A percentile compares a stretch with the other conserved stretches of the same genome.
Conservation (phyloP, 2,113 vertebrate genomes). For the Neopipo cinnamomea region DNA sequence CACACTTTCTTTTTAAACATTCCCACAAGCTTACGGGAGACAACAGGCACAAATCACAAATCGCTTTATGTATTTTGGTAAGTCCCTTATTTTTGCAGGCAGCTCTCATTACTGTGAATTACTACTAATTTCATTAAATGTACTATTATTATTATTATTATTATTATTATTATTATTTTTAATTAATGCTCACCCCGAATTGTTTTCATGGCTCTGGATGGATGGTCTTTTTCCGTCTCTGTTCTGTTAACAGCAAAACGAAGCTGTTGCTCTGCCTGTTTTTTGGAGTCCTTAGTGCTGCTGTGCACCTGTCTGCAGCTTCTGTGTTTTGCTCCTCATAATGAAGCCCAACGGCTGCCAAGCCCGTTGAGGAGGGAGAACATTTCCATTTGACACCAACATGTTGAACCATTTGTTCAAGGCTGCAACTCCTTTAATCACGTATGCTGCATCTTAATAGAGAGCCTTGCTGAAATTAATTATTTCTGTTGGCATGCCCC, state of each 20-base stretch:
- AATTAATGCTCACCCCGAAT: background rate
- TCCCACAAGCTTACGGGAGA: background rate
- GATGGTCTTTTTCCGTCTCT: conserved; percentile 12
- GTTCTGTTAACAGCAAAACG: background rate
- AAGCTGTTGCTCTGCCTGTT: conserved; percentile 13
- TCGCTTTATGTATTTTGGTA: background rate
- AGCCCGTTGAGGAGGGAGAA: background rate
- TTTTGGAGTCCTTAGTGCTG: background rate
- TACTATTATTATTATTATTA: background rate
- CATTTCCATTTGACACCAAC: background rate
- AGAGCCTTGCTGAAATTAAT: conserved; percentile 30
- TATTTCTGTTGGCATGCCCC: conserved; percentile 27
- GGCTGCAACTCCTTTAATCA: conserved; percentile 13
- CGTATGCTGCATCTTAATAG: conserved; percentile 3
- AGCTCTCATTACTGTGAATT: background rate
- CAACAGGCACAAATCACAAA: background rate
- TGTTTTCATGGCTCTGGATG: background rate
- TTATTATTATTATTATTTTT: background rate
- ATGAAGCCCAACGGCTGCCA: conserved; percentile 33
- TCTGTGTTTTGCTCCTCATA: background rate
- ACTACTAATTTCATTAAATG: background rate
- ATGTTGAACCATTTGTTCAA: conserved; percentile 37
- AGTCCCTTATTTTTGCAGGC: background rate
- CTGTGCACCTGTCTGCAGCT: conserved; percentile 7
- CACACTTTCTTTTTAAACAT: background rate